Evolutionary conservation across 2,797 vertebrate genomes (phyloP), one percentile per base, ranked within the genome.

Genomic region (Orientallactaga sibirica): DNA sequence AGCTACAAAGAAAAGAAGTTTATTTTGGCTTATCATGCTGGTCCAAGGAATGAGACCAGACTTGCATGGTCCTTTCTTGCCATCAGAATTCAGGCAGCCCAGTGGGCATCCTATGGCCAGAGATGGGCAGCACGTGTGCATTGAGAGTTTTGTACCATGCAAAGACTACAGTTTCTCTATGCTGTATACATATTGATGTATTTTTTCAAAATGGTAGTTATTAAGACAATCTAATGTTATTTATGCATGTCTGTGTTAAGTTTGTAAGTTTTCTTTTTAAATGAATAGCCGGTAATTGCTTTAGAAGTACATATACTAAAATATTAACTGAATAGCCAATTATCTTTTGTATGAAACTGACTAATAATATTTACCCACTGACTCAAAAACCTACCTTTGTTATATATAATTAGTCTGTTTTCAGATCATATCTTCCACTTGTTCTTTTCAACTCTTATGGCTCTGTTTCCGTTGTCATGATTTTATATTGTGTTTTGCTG

Each of bases 361-460:
- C 5, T 55, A 68, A 76, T 43, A 86, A 37, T 48, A 58, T 64
- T 89, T 84, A 90, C 1, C 3, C 61, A 78, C 18, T 85, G 67
- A 67, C 73, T 78, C 83, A 92, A 68, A 81, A 82, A 92, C 84
- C 27, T 62, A 61, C 19, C 62, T 87, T 91, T 88, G 1, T 82
- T n/a, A 86, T 16, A 6, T 11, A 25, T 64, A 66, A 66, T 9
- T 58, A 2, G 2, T 66, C 79, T 88, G 1, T 67, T 87, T 76
- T 37, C 25, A 79, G 16, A 62, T n/a, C 18, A 37, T 33, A 37
- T 66, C 91, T 82, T 29, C 19, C 55, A 22, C 15, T 52, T 71
- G 12, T 29, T 4, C 6, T 85, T 93, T 83, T 76, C 48, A 86
- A 22, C n/a, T 77, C 41, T 92, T 79, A 61, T 67, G 20, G 77